Evolutionary conservation across 1,140 invertebrate genomes (phyloP).

Genomic region (Drosophila lacertosa): DNA sequence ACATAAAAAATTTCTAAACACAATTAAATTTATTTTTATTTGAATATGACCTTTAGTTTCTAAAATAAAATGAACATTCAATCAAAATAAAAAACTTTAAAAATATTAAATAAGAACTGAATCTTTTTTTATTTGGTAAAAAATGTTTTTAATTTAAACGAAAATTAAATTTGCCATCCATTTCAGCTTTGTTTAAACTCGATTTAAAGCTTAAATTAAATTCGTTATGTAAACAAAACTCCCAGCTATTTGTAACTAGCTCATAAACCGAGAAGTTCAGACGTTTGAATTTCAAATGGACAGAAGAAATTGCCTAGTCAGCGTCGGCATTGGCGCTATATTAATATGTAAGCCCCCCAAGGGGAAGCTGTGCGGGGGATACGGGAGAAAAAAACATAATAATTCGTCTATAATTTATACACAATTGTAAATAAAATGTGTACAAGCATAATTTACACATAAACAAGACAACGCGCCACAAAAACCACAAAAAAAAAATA

Average conservation of each 20-base stretch:
- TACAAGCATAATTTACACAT: slow-evolving; percentile 83
- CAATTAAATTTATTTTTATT: too few relatives aligned
- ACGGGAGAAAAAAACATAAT: slow-evolving; percentile 65
- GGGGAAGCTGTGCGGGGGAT: neutral
- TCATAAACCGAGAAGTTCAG: slow-evolving; percentile 5
- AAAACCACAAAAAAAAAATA: slow-evolving; percentile 31
- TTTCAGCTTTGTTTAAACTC: neutral
- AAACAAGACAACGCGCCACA: slow-evolving; percentile 63
- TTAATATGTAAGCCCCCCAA: slow-evolving; percentile 67
- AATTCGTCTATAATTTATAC: slow-evolving; percentile 81
- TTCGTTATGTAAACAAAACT: neutral
- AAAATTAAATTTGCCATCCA: neutral
- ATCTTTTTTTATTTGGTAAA: too few relatives aligned
- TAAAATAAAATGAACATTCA: too few relatives aligned
- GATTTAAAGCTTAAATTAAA: neutral
- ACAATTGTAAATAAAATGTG: slow-evolving; percentile 81
- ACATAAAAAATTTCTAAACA: neutral
- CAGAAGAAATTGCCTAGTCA: slow-evolving; percentile 17
- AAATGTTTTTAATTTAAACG: too few relatives aligned
- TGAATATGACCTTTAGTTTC: too few relatives aligned
- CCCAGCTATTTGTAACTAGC: neutral
- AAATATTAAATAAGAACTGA: too few relatives aligned
- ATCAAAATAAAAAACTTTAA: too few relatives aligned
- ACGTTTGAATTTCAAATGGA: slow-evolving; percentile 62
- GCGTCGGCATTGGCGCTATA: slow-evolving; percentile 54